Percentiles rank a stretch among this genome's conserved stretches.
phyloP scores from a whole-genome alignment of 1,140 invertebrate species.

The Pseudomyrmex concolor region DNA sequence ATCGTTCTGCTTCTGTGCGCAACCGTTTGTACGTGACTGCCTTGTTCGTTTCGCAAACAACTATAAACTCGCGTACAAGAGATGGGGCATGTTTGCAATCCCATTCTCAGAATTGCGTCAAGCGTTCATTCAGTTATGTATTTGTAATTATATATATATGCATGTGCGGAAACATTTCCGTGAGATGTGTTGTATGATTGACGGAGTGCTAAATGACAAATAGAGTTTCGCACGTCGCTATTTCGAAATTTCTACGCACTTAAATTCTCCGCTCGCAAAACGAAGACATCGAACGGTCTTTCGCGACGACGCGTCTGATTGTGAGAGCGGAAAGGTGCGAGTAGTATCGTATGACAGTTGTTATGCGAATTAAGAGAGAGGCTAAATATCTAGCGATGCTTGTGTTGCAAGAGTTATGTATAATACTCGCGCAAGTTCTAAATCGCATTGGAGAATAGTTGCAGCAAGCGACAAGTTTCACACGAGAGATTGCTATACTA shows the following conservation, averaged over 20 bases:
- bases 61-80: conserved; percentile 35
- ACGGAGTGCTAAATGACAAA: conserved; percentile 32
- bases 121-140: not conserved
- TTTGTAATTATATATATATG: conserved; percentile 23
- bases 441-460: conserved; percentile 37
- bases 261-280: not conserved
- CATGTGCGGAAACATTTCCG: not conserved
- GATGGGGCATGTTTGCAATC: conserved; percentile 15
- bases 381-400: not conserved
- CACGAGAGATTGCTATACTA: not conserved
- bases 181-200: conserved; percentile 21
- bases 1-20: conserved; percentile 43
- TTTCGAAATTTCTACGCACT: conserved; percentile 13
- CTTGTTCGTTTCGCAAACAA: conserved; percentile 41
- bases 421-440: conserved; percentile 8
- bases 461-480: not conserved
- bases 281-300: conserved; percentile 23
- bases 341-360: conserved; percentile 33
- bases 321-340: conserved; percentile 16
- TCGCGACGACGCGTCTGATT: not conserved
- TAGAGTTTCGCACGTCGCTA: conserved; percentile 7
- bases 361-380: conserved; percentile 50
- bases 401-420: conserved; percentile 25
- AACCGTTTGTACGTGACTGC: conserved; percentile 18
- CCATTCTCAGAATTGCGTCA: conserved; percentile 38